phyloP scores from a whole-genome alignment of 92 coral and sea anemone genomes.

The Desmophyllum pertusum region DNA sequence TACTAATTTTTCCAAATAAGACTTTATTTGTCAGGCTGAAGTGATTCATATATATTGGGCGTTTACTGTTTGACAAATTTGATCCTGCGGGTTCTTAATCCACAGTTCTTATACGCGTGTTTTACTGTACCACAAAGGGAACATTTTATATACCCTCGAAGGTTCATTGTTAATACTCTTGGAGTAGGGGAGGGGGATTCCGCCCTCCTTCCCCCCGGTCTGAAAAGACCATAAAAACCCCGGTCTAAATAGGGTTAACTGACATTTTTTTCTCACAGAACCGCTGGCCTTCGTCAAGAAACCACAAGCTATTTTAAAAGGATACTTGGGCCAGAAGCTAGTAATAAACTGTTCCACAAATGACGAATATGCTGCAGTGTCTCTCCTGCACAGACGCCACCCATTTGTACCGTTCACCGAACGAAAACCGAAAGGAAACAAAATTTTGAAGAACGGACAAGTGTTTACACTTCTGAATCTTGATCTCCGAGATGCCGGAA shows the following conservation, averaged over 20 bases:
- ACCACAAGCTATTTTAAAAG: neutral
- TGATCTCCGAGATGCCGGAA: constrained; percentile 21
- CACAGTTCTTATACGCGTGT: no score
- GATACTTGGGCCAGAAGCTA: constrained; percentile 10
- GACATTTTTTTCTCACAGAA: neutral
- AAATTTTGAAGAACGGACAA: constrained; percentile 5
- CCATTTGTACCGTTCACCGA: neutral
- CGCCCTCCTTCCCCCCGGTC: no score
- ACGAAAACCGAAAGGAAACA: neutral
- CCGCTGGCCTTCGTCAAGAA: neutral
- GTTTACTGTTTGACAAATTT: no score
- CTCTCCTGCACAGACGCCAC: neutral
- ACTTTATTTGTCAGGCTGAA: no score
- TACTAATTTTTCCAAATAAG: no score
- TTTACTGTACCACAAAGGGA: no score
- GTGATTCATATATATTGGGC: no score
- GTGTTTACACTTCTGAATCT: constrained; percentile 19
- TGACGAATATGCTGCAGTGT: constrained; percentile 12
- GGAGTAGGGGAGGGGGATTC: no score
- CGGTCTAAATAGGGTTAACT: neutral
- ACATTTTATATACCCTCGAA: no score
- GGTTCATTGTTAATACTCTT: no score
- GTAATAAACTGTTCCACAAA: constrained; percentile 26
- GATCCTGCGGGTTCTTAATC: no score
- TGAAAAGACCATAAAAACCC: no score